Evolutionary conservation across 2,797 vertebrate genomes (phyloP), one percentile per base, ranked within the genome.

Genomic region (Kryptopterus vitreolus): DNA sequence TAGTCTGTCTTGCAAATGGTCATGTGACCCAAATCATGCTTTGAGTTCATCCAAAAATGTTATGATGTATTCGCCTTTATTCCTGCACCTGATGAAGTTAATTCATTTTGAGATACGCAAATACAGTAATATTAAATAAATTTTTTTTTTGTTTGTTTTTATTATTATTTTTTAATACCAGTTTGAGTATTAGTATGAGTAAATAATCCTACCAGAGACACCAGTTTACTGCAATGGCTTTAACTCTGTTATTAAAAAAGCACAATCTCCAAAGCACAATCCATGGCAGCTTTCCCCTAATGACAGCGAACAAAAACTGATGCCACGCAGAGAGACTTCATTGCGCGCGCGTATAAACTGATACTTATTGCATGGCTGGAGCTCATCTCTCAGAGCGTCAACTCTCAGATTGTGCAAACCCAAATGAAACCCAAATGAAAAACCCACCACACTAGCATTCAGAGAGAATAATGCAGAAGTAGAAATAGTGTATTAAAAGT

Each of bases 281-380:
- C 31, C 10, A 55, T 33, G n/a, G 35, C 53, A 35, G 38, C 52
- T 76, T 55, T 48, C 53, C 29, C 26, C 52, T 81, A 76, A 76
- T 61, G 71, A 62, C 31, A 22, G 29, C 10, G 6, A 38, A 26
- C 24, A 43, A 74, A n/a, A 74, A 57, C 12, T 33, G 59, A 50
- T 50, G 24, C 70, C 78, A 65, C 22, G 53, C 79, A 68, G 78
- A 59, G 53, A 75, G 48, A 35, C 38, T 48, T 76, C n/a, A 68
- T 8, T 58, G 62, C 50, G 71, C 68, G 62, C 6, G 15, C 29
- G 76, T 48, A 38, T 70, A 80, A 81, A 82, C 68, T 72, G 79
- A 29, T 70, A 82, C 70, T 76, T 79, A 79, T 74, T 70, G 77
- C 57, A 50, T 66, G 9, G 33, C 74, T 70, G 81, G 81, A 78